phyloP scores from a whole-genome alignment of 2,113 vertebrate genomes.

The Peromyscus polionotus region DNA sequence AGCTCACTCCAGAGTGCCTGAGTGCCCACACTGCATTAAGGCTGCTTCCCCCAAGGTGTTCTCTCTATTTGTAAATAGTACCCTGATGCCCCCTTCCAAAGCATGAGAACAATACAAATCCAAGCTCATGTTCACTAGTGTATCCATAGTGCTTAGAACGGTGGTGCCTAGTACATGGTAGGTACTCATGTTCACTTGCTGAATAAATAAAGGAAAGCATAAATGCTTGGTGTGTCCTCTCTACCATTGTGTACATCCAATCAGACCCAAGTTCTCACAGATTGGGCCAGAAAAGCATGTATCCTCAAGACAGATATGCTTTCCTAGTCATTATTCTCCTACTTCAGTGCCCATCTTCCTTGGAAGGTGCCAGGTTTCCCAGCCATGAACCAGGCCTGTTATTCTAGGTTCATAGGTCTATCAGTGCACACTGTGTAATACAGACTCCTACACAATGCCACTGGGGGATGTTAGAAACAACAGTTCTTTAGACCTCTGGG shows the following conservation, averaged over 20 bases:
- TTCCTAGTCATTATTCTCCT: neutral
- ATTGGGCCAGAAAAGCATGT: neutral
- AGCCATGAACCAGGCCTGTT: neutral
- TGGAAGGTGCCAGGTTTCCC: neutral
- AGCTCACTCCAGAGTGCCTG: neutral
- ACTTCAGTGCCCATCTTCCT: neutral
- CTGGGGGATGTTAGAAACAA: neutral
- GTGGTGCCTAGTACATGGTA: neutral
- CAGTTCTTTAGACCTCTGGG: neutral
- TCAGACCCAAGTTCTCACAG: neutral
- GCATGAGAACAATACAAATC: neutral
- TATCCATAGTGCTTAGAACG: neutral
- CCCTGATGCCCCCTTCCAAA: neutral
- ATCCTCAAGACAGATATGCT: neutral
- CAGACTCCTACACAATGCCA: neutral
- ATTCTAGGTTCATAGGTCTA: neutral
- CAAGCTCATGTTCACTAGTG: neutral
- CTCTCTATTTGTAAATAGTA: neutral
- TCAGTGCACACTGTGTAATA: neutral
- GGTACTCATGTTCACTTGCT: neutral
- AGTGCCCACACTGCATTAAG: neutral
- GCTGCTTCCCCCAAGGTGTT: neutral
- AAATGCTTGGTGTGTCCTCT: neutral
- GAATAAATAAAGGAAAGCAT: neutral
- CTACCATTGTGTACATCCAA: neutral